Conservation (phyloP, 2,888 invertebrate species). For the Athalia circularis region DNA sequence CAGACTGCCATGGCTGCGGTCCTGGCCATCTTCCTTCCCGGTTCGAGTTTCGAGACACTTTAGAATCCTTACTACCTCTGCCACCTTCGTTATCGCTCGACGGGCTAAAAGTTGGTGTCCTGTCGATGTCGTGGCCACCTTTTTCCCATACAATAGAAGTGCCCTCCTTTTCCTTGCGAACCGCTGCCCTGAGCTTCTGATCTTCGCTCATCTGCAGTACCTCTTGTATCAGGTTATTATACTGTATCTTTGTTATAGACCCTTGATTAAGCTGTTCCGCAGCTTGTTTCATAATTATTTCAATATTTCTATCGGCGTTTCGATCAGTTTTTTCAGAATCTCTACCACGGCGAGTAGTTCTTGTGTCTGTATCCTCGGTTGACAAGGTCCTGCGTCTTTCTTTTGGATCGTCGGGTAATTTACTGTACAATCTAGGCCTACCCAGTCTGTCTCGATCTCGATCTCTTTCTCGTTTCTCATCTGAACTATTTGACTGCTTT, state of each 20-base stretch:
- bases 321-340: constrained; percentile 77
- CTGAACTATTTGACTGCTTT: constrained; percentile 58
- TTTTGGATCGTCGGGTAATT: constrained; percentile 76
- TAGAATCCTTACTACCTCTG: constrained; percentile 69
- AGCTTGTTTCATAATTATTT: constrained; percentile 88
- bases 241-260: constrained; percentile 84
- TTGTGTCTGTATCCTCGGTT: constrained; percentile 63
- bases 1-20: constrained; percentile 66
- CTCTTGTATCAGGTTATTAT: constrained; percentile 85
- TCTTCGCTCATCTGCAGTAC: constrained; percentile 87
- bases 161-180: constrained; percentile 82
- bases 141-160: constrained; percentile 71
- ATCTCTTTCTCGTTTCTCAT: constrained; percentile 62
- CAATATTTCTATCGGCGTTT: constrained; percentile 80
- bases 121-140: constrained; percentile 58
- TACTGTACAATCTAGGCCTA: constrained; percentile 77
- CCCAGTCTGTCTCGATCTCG: constrained; percentile 80
- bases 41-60: constrained; percentile 68
- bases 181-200: constrained; percentile 84
- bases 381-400: constrained; percentile 76
- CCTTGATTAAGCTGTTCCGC: constrained; percentile 87
- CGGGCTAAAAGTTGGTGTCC: constrained; percentile 59
- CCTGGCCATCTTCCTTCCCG: constrained; percentile 65
- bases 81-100: constrained; percentile 71
- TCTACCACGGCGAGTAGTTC: constrained; percentile 67